A percentile compares a stretch with the other conserved stretches of the same genome.
phyloP scores from a whole-genome alignment of 2,113 vertebrate genomes.

The human (Homo sapiens) region DNA sequence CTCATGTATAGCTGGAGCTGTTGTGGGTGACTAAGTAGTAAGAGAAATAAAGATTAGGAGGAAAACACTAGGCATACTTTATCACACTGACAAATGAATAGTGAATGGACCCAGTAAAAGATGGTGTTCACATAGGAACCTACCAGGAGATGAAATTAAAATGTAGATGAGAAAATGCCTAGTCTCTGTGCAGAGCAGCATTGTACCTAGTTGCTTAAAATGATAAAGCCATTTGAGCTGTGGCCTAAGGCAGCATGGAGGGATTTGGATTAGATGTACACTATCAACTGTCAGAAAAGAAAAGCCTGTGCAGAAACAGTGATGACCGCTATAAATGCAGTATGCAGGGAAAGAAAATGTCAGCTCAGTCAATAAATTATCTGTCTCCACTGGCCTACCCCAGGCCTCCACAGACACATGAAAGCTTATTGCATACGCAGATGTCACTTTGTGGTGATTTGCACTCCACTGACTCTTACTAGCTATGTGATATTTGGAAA shows the following conservation, averaged over 20 bases:
- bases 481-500: neutral
- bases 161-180: neutral
- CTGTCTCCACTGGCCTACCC: no score
- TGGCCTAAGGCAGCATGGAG: neutral
- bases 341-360: neutral
- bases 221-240: neutral
- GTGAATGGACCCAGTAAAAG: neutral
- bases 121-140: neutral
- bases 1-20: neutral
- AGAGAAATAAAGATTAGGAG: neutral
- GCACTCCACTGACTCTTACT: neutral
- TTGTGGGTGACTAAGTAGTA: neutral
- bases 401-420: accelerated
- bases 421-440: accelerated
- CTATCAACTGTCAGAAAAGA: neutral
- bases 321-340: no score
- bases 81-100: neutral
- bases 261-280: neutral
- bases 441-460: neutral
- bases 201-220: neutral
- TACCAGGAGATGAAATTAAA: neutral
- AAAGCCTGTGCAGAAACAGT: neutral
- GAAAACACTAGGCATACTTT: neutral
- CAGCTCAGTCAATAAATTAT: accelerated
- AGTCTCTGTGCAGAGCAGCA: neutral